phyloP scores from a whole-genome alignment of 2,888 invertebrate genomes.

The Eurois occulta region DNA sequence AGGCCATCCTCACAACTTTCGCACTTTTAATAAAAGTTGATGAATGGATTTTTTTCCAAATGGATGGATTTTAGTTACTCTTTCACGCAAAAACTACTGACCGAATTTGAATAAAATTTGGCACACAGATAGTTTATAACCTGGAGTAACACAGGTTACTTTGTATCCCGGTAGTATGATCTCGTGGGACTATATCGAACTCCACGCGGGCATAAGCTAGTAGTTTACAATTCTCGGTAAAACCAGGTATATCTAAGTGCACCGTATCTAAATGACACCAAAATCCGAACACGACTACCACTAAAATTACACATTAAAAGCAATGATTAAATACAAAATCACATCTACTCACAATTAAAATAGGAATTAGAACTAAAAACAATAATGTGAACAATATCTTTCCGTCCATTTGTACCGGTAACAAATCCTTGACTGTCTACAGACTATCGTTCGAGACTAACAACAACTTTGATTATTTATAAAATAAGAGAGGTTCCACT shows the following conservation, averaged over 20 bases:
- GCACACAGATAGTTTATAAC: too few species aligned
- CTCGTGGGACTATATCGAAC: too few species aligned
- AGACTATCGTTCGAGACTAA: constrained; percentile 29
- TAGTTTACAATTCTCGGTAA: not conserved
- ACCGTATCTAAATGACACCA: not conserved
- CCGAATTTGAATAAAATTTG: too few species aligned
- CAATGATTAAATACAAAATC: not conserved
- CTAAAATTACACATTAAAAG: not conserved
- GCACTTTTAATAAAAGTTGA: too few species aligned
- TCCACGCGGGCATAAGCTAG: not conserved
- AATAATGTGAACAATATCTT: constrained; percentile 65
- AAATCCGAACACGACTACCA: not conserved
- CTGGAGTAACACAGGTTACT: too few species aligned
- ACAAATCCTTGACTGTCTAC: constrained; percentile 47
- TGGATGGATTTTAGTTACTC: too few species aligned
- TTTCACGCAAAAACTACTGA: too few species aligned
- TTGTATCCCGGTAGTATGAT: too few species aligned
- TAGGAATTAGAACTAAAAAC: constrained; percentile 68
- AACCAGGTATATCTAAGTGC: not conserved
- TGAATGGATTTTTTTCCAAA: too few species aligned
- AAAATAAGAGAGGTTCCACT: constrained; percentile 58
- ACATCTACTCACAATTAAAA: constrained; percentile 68
- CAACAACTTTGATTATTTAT: constrained; percentile 63
- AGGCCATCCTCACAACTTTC: too few species aligned
- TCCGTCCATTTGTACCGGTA: constrained; percentile 72